These are phyloP conservation scores for Aspidapion aeneum DNA, from an alignment of 2,888 invertebrate species.

Conservation along the genomic window DNA sequence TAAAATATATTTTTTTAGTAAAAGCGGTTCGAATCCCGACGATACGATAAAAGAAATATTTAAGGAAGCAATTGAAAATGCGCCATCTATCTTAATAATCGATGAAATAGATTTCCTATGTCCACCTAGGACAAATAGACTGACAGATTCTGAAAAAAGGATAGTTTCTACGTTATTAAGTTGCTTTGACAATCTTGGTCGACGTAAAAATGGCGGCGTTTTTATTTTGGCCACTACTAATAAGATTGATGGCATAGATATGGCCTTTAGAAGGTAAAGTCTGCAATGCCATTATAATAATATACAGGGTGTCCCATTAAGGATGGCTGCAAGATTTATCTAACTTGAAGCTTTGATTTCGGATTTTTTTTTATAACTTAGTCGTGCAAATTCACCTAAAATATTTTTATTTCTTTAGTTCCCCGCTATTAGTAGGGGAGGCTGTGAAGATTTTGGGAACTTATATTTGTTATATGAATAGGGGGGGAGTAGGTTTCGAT, in stretches of 20 bases:
- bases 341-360: too few species aligned
- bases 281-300: too few species aligned
- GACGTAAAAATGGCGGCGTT: slow-evolving; percentile 46
- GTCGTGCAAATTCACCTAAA: too few species aligned
- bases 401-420: too few species aligned
- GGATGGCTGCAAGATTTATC: too few species aligned
- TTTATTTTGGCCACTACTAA: slow-evolving; percentile 77
- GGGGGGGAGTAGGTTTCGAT: too few species aligned
- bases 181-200: slow-evolving; percentile 54
- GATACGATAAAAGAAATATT: slow-evolving; percentile 65
- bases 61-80: slow-evolving; percentile 62
- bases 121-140: slow-evolving; percentile 54
- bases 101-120: slow-evolving; percentile 86
- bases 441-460: too few species aligned
- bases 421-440: too few species aligned
- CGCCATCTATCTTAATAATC: slow-evolving; percentile 75
- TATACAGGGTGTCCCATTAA: too few species aligned
- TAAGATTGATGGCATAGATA: slow-evolving; percentile 72
- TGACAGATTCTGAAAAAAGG: slow-evolving; percentile 68
- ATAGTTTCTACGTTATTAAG: slow-evolving; percentile 63
- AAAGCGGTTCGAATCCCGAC: slow-evolving; percentile 56
- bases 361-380: too few species aligned
- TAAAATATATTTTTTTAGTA: background rate
- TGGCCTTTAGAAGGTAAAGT: slow-evolving; percentile 55
- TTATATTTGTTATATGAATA: too few species aligned